Evolutionary conservation across 2,888 invertebrate genomes (phyloP), one percentile per base, ranked within the genome.

Genomic region (Lochmaea crataegi): DNA sequence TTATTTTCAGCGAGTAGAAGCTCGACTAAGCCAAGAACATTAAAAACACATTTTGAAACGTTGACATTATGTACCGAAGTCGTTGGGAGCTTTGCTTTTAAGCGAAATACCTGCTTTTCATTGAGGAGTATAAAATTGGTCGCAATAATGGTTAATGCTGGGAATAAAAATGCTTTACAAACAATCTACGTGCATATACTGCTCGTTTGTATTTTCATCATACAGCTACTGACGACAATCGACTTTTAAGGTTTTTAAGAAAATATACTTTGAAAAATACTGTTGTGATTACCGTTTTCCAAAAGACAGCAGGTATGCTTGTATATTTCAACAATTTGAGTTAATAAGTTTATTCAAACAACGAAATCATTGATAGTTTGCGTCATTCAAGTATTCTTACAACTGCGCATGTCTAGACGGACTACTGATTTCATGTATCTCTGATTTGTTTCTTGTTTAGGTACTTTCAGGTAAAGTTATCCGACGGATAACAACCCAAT

Each of bases 41-140:
- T 60, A 60, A 60, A 32, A 60, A 38, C 60, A 60, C 60, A 60
- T 60, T 60, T 60, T 60, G 53, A 60, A 38, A 60, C 38, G 60
- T 38, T 60, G 60, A 60, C 60, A 60, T 60, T 60, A 60, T 60
- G 60, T 60, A 60, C 18, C 53, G 16, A 16, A 38, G 60, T 32
- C 60, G 60, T 32, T 60, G 38, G 32, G 38, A 60, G 38, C 32
- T 38, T 60, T 38, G 60, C 60, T 60, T 60, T 60, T 60, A 60
- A 60, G 38, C 38, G 60, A 60, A 60, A 60, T 60, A 60, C 60
- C 60, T 60, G 60, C 38, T 60, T 60, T 60, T 38, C 38, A 60
- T 32, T 38, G 32, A 38, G 32, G 32, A 60, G 38, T 16, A 60
- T 60, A 60, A 60, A 60, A 60, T 38, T 38, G 26, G 60, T 53